Base-by-base conservation (phyloP, 2,113 vertebrate species). In the Andinoacara biseriatus region DNA sequence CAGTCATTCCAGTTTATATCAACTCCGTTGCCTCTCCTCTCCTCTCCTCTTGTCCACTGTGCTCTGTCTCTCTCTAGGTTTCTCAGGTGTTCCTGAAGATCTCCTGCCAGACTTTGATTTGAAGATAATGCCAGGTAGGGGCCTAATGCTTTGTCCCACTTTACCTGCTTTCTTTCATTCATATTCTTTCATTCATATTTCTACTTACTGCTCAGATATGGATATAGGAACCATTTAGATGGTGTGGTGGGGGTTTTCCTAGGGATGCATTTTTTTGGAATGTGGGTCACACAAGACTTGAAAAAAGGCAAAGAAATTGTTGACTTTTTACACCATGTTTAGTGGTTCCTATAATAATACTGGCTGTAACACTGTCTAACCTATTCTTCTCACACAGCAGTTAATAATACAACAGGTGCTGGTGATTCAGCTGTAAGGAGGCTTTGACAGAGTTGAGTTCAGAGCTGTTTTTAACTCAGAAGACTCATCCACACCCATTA, bases 81-180 rank as follows among this genome's bases (percentile, higher is more conserved):
- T 97, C 95, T 98, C 97, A 97, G 96, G 96, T 95, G 96, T 96
- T 94, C 95, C 97, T 96, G 97, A 97, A 95, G 97, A 97, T 96
- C 96, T 99, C 91, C 97, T 99, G 94, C 98, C 98, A 96, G 97
- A 95, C 94, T 97, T 99, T 97, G 97, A 98, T 96, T 96, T 97
- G 97, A 97, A 97, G 95, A 96, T 98, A 94, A 98, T 99, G 97
- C 97, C 98, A 99, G 98, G 98, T 99, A 98, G 93, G 96, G 95
- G 91, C 94, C 94, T 90, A 89, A 74, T 85, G 80, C 93, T 90
- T 94, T 90, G 5, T 43, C 63, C 52, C 31, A 69, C 43, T 57
- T 88, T 24, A 78, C 82, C 76, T 89, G 86, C 40, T 89, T 49
- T 63, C 84, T 89, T 83, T 62, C 15, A 2, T 89, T 84, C 81